These are phyloP conservation scores for Trogon melanurus DNA, from an alignment of 2,113 vertebrate species.

Conservation along the genomic window DNA sequence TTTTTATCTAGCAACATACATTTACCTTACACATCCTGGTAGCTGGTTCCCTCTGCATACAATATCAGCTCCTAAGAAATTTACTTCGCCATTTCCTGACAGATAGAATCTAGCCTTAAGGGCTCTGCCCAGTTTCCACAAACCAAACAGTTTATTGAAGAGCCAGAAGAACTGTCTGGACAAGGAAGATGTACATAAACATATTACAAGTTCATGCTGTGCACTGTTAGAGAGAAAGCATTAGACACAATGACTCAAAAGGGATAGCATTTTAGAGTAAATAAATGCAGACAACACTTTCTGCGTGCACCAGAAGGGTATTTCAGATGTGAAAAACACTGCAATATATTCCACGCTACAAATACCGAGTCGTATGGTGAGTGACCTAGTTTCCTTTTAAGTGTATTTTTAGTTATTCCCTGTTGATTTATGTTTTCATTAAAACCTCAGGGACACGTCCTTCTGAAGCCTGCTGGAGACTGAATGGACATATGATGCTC, in stretches of 20 bases:
- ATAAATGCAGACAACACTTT: background rate
- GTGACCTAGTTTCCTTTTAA: constrained; percentile 59
- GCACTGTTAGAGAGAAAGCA: background rate
- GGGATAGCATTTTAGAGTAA: background rate
- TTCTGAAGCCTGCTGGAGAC: constrained; percentile 34
- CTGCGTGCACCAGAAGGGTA: constrained; percentile 2
- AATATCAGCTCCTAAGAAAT: rapidly evolving
- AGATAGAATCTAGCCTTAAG: background rate
- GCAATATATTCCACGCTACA: background rate
- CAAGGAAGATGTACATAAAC: background rate
- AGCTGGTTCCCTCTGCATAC: background rate
- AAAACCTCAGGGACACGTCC: constrained; percentile 45
- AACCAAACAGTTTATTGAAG: background rate
- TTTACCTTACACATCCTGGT: background rate
- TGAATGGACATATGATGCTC: constrained; percentile 26
- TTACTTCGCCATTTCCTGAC: background rate
- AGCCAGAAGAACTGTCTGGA: background rate
- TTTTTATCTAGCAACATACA: rapidly evolving
- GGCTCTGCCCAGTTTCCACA: background rate
- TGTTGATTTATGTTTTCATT: constrained; percentile 73
- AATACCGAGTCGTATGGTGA: constrained; percentile 18
- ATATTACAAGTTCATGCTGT: background rate
- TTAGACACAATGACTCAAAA: background rate
- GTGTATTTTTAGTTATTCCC: constrained; percentile 56
- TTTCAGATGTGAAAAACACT: background rate